These are phyloP conservation scores for Periophthalmodon schlosseri DNA, from an alignment of 2,113 vertebrate species.

Conservation along the genomic window DNA sequence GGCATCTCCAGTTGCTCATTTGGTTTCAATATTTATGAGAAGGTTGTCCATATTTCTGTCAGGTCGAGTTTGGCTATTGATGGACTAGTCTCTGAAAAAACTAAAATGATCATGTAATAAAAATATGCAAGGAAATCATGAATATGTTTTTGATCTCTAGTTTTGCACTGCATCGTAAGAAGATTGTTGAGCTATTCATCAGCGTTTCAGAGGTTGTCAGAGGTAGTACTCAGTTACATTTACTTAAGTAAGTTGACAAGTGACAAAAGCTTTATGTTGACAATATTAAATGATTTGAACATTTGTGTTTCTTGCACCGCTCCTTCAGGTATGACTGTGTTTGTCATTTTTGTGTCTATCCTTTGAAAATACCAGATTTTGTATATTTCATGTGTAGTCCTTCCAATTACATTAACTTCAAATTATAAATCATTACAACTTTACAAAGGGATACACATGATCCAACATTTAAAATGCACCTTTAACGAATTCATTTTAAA, in stretches of 20 bases:
- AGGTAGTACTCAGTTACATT: too few relatives aligned
- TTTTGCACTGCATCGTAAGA: neutral
- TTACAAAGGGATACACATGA: neutral
- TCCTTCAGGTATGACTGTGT: too few relatives aligned
- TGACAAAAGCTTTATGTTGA: too few relatives aligned
- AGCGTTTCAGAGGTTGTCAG: neutral
- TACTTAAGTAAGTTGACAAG: too few relatives aligned
- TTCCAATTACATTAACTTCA: too few relatives aligned
- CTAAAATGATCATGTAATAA: neutral
- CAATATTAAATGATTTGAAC: too few relatives aligned
- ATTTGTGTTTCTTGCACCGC: too few relatives aligned
- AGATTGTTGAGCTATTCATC: neutral
- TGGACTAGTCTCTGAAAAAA: neutral
- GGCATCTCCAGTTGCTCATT: neutral
- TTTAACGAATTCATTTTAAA: neutral
- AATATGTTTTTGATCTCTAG: neutral
- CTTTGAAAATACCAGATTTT: too few relatives aligned
- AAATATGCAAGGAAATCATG: neutral
- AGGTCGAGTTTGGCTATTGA: neutral
- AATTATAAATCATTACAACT: too few relatives aligned
- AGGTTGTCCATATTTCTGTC: neutral
- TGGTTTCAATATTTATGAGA: neutral
- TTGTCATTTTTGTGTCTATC: too few relatives aligned
- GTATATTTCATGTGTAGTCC: too few relatives aligned
- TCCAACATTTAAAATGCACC: neutral